Evolutionary conservation across 2,797 vertebrate genomes (phyloP).

Genomic region (Lepilemur septentrionalis): DNA sequence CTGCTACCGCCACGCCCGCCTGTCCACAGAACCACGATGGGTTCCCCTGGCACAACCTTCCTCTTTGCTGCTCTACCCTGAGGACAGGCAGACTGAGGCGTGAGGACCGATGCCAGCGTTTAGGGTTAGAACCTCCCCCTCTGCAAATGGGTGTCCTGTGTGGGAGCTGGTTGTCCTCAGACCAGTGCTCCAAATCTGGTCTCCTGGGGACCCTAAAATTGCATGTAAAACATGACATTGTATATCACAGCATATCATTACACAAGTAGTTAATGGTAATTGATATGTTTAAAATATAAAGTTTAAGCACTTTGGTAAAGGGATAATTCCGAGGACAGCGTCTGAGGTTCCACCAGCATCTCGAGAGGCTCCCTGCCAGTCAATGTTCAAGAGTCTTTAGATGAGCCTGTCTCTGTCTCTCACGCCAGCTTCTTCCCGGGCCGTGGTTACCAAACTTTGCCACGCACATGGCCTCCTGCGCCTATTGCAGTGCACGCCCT

Average conservation of each 20-base stretch:
- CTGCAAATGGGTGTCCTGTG: too few species aligned
- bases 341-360: neutral
- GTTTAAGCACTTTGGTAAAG: neutral
- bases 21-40: too few species aligned
- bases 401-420: neutral
- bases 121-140: neutral
- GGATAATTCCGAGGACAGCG: neutral
- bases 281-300: neutral
- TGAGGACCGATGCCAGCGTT: neutral
- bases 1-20: fast-evolving
- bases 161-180: neutral
- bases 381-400: fast-evolving
- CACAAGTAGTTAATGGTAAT: neutral
- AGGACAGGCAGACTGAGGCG: neutral
- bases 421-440: fast-evolving
- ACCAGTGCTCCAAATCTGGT: too few species aligned
- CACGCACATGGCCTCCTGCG: fast-evolving
- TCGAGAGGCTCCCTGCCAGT: fast-evolving
- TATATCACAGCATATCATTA: neutral
- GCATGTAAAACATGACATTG: too few species aligned
- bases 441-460: fast-evolving
- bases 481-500: neutral
- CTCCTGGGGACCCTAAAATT: neutral
- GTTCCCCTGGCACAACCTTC: neutral
- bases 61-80: neutral